Base-by-base conservation (phyloP, 2,113 vertebrate genomes). In the Lamprologus tigripictilis region DNA sequence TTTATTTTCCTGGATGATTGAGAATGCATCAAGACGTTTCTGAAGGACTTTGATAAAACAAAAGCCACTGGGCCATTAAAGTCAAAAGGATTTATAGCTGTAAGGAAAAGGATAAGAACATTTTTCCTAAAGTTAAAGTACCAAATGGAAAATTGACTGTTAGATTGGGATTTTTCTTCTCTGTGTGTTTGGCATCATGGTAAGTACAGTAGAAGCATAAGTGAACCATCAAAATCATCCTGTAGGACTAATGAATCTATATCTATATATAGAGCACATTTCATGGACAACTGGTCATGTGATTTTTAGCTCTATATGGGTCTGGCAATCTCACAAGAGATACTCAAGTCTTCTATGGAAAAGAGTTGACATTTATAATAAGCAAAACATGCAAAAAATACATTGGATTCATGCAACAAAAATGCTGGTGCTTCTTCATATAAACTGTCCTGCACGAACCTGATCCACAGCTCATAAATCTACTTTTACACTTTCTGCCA, bases 401-500 rank as follows among this genome's bases (percentile, higher is more conserved):
- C 16, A 12, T 47, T 76, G 45, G 71, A 78, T 78, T 49, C 3
- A 0, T 31, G 17, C 45, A 31, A 78, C 45, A 51, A 31, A 31
- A 78, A 51, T 78, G 71, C 0, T 0, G 0, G 26, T 1, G 17
- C 45, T 33, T 78, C 45, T 49, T 78, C 73, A n/a, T 49, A 51
- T 51, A 51, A 78, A 33, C 45, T n/a, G 10, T 33, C 17, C 73
- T 78, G 45, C 3, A 0, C 0, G 4, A 51, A 57, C 14, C 35
- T 57, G 21, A 76, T 47, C 42, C 71, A 31, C 42, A 76, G 71
- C 54, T 81, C 14, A 40, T 35, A 40, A 57, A 40, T 55, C 40
- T 4, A 16, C 90, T 90, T 92, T 89, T 71, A 88, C 17, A 88
- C 82, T 83, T 92, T 86, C 88, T 92, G 81, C 76, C 37, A 35